phyloP scores from a whole-genome alignment of 2,888 invertebrate species.

The Drosophila lacicola region DNA sequence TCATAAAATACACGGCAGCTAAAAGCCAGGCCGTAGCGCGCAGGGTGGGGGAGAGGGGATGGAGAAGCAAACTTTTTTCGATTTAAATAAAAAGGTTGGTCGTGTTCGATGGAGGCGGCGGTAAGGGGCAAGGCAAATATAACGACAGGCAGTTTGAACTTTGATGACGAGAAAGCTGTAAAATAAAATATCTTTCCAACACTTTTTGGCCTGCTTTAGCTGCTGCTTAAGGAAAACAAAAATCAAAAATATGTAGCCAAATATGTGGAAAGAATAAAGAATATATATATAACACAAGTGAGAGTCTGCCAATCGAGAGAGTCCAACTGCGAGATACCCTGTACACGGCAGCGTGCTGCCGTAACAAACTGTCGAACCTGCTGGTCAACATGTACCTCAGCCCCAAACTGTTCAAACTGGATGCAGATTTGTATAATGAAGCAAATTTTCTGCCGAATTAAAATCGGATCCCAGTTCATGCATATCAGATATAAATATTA shows the following conservation, averaged over 20 bases:
- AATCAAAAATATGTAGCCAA: not conserved
- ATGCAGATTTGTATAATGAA: no score
- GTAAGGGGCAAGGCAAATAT: constrained; percentile 22
- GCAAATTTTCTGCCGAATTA: no score
- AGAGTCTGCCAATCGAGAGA: not conserved
- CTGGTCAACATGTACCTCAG: no score
- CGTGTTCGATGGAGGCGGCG: not conserved
- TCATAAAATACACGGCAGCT: constrained; percentile 59
- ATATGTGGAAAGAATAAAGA: not conserved
- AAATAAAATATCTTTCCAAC: constrained; percentile 40
- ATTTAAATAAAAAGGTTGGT: constrained; percentile 69
- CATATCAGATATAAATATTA: no score
- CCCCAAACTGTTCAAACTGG: no score
- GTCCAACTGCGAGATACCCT: not conserved
- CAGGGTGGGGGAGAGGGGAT: not conserved
- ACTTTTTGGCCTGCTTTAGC: constrained; percentile 26
- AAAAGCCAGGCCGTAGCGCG: constrained; percentile 33
- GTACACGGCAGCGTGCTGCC: not conserved
- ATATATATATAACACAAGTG: not conserved
- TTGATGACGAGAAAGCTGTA: constrained; percentile 68
- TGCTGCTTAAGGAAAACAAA: constrained; percentile 6
- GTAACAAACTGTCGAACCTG: no score
- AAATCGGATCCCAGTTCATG: no score
- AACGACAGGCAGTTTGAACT: constrained; percentile 73
- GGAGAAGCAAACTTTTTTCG: constrained; percentile 59